Evolutionary conservation across 1,140 invertebrate genomes (phyloP).

Genomic region (Cydia splendana): DNA sequence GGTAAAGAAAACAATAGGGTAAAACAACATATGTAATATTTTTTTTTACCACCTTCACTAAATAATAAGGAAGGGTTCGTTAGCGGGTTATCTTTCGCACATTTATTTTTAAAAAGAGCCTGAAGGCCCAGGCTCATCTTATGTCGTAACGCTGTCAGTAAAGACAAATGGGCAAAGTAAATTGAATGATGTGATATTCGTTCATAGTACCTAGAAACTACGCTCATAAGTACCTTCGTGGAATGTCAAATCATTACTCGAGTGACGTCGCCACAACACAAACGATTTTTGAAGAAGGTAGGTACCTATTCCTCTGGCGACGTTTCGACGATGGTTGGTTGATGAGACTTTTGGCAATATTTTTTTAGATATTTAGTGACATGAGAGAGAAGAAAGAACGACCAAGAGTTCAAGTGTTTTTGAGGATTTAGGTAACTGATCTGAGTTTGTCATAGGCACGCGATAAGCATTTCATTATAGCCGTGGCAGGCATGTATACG

Average conservation of each 20-base stretch:
- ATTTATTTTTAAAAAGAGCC: background rate
- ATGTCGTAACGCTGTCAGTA: too few relatives aligned
- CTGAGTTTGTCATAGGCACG: slow-evolving; percentile 20
- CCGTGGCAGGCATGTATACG: slow-evolving; percentile 38
- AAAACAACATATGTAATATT: background rate
- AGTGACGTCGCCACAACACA: background rate
- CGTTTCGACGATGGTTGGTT: background rate
- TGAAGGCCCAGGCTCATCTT: too few relatives aligned
- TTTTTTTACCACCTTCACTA: background rate
- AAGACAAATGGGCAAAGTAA: too few relatives aligned
- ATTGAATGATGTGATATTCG: too few relatives aligned
- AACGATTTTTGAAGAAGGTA: too few relatives aligned
- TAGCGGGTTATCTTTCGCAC: background rate
- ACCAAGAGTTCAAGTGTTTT: background rate
- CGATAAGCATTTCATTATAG: slow-evolving; percentile 29
- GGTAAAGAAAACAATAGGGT: background rate
- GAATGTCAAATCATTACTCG: slow-evolving; percentile 31
- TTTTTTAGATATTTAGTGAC: too few relatives aligned
- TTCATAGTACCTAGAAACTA: background rate
- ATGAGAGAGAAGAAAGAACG: too few relatives aligned
- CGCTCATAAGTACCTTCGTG: slow-evolving; percentile 17
- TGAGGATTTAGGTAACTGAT: background rate
- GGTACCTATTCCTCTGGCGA: too few relatives aligned
- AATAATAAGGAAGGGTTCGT: too few relatives aligned
- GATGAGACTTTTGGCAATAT: too few relatives aligned